Evolutionary conservation across 2,888 invertebrate genomes (phyloP), one percentile per base, ranked within the genome.

Genomic region (Megaustenia siamemsis): DNA sequence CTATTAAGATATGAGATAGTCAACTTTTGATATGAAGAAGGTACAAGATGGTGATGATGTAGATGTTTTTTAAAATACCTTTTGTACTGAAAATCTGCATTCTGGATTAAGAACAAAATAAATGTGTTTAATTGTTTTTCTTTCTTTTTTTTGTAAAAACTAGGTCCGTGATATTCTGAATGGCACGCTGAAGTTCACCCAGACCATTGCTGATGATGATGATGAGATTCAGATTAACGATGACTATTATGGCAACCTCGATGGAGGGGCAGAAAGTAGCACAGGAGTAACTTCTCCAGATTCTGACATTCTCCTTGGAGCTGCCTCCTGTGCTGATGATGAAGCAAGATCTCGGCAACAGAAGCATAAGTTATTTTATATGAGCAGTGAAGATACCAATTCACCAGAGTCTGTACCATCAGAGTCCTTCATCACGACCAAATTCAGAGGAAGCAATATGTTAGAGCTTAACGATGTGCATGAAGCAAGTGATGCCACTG

Each of bases 161-260:
- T 87, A 93, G 93, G 93, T 93, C 8, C 85, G 93, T 80, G 93
- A 93, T 88, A 91, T 93, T 5, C 86, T 93, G 45, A 93, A 93
- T 83, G 93, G 93, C 49, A 93, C 93, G 0, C 86, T 93, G 18
- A 90, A 90, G 82, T 92, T 91, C 84, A 90, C 93, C 3, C 90
- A 89, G 53, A 92, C 87, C 86, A 87, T 92, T 28, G 88, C 91
- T 35, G 90, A 92, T 82, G 91, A 92, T 81, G 90, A 90, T 56
- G 91, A 91, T 28, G 90, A 90, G 76, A 90, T 92, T 6, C 68
- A 83, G 76, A 91, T 91, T 66, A 89, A 87, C 53, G 90, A 91
- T 80, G 90, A 92, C 81, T 90, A 91, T 86, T 92, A 92, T 87
- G 88, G 89, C 66, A 88, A 89, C 82, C 89, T 90, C 32, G 75